phyloP scores from a whole-genome alignment of 37 sponge, comb jelly and placozoan species.

The Geodia barretti region DNA sequence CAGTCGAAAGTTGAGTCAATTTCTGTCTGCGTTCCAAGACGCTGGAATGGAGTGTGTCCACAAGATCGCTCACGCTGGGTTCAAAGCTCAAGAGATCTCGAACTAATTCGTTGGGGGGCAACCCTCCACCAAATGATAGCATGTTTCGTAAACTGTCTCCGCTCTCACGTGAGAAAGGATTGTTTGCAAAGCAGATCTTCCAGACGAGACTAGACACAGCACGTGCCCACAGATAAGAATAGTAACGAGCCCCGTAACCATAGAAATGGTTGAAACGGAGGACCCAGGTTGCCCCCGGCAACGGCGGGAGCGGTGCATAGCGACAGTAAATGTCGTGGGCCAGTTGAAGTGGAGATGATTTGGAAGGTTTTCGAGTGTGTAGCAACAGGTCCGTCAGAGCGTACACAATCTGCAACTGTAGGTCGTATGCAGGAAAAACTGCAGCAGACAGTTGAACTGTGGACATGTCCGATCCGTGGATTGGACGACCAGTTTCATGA shows the following conservation, averaged over 20 bases:
- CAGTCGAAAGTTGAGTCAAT: background rate
- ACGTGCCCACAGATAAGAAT: slow-evolving; percentile 90
- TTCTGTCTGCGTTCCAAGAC: background rate
- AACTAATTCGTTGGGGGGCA: slow-evolving; percentile 56
- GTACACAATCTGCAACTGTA: slow-evolving; percentile 69
- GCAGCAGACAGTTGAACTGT: slow-evolving; percentile 13
- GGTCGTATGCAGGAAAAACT: slow-evolving; percentile 62
- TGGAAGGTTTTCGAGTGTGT: slow-evolving; percentile 38
- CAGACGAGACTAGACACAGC: slow-evolving; percentile 89
- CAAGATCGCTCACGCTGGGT: slow-evolving; percentile 73
- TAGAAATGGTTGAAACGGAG: slow-evolving; percentile 86
- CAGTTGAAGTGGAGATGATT: slow-evolving; percentile 11
- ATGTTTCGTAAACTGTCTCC: slow-evolving; percentile 62
- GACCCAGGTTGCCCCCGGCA: slow-evolving; percentile 57
- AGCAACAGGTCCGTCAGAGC: slow-evolving; percentile 74
- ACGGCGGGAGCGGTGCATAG: slow-evolving; percentile 36
- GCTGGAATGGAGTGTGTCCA: slow-evolving; percentile 35
- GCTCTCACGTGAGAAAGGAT: slow-evolving; percentile 75
- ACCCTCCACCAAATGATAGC: slow-evolving; percentile 72
- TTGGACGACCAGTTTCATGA: slow-evolving; percentile 22
- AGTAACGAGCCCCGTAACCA: slow-evolving; percentile 87
- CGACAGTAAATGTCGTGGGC: slow-evolving; percentile 32
- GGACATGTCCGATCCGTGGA: slow-evolving; percentile 18
- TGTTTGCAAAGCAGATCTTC: slow-evolving; percentile 63
- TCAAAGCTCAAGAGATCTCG: slow-evolving; percentile 67